These are phyloP conservation scores for Nasonia oneida DNA, from an alignment of 2,888 invertebrate species.

Conservation along the genomic window DNA sequence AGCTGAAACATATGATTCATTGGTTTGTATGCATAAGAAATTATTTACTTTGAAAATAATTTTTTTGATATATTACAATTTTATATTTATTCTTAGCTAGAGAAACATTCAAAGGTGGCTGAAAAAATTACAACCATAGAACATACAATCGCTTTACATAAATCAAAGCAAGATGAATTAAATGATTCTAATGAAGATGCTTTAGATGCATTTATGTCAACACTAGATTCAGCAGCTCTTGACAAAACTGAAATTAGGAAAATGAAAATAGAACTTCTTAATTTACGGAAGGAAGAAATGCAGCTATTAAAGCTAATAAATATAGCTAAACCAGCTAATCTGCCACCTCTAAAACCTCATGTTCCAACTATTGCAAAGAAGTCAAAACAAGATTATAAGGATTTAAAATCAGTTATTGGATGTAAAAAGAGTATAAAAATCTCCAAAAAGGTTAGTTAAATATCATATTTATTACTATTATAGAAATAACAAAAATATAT, in stretches of 20 bases:
- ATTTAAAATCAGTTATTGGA: constrained; percentile 48
- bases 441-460: constrained; percentile 63
- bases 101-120: constrained; percentile 81
- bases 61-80: constrained; percentile 42
- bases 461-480: neutral
- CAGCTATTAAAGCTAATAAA: constrained; percentile 87
- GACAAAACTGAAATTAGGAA: constrained; percentile 83
- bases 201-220: constrained; percentile 91
- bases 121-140: constrained; percentile 83
- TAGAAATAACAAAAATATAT: neutral
- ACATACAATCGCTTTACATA: constrained; percentile 78
- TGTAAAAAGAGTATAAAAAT: constrained; percentile 42
- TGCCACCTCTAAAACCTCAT: constrained; percentile 80
- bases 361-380: constrained; percentile 53
- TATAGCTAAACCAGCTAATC: constrained; percentile 85
- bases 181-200: constrained; percentile 84
- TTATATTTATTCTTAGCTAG: constrained; percentile 79
- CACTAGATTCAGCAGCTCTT: constrained; percentile 80
- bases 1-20: constrained; percentile 84
- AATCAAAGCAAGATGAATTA: constrained; percentile 75
- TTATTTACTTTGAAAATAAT: constrained; percentile 1
- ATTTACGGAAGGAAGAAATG: constrained; percentile 85
- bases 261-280: constrained; percentile 85
- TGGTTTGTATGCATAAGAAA: constrained; percentile 79
- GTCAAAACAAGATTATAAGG: constrained; percentile 56